Evolutionary conservation across 2,797 vertebrate species (phyloP).

Genomic region (Hoplostethus atlanticus): DNA sequence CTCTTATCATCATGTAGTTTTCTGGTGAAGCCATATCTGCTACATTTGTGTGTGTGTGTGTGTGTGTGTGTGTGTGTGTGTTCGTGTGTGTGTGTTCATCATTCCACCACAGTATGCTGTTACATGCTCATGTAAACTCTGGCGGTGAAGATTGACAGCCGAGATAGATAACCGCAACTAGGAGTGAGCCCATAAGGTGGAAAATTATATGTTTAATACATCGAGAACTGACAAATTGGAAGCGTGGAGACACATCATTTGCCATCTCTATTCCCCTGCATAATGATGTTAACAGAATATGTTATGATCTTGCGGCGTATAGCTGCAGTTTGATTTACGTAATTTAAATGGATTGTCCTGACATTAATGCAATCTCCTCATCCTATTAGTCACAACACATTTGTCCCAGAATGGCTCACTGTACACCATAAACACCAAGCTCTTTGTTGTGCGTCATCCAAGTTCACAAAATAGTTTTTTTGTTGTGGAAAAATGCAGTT

Average conservation of each 20-base stretch:
- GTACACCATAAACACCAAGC: conserved; percentile 3
- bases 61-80: conserved; percentile 8
- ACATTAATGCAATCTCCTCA: conserved; percentile 46
- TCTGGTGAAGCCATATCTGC: conserved; percentile 50
- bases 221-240: conserved; percentile 62
- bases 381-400: conserved; percentile 59
- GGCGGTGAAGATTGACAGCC: conserved; percentile 69
- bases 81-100: conserved; percentile 7
- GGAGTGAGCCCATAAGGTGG: conserved; percentile 57
- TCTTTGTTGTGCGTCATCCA: not conserved
- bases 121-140: conserved; percentile 49
- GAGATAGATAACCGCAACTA: conserved; percentile 57
- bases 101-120: conserved; percentile 20
- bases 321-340: conserved; percentile 34
- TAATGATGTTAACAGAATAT: conserved; percentile 41
- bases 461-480: not conserved
- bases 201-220: conserved; percentile 71
- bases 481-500: conserved; percentile 8
- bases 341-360: conserved; percentile 56
- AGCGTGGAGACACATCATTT: conserved; percentile 48
- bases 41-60: conserved; percentile 27
- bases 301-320: conserved; percentile 34
- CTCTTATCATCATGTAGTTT: conserved; percentile 61
- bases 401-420: conserved; percentile 37
- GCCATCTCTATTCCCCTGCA: conserved; percentile 49